Evolutionary conservation across 2,888 invertebrate species (phyloP), one percentile per base, ranked within the genome.

Genomic region (Drosophila nr. medialis): DNA sequence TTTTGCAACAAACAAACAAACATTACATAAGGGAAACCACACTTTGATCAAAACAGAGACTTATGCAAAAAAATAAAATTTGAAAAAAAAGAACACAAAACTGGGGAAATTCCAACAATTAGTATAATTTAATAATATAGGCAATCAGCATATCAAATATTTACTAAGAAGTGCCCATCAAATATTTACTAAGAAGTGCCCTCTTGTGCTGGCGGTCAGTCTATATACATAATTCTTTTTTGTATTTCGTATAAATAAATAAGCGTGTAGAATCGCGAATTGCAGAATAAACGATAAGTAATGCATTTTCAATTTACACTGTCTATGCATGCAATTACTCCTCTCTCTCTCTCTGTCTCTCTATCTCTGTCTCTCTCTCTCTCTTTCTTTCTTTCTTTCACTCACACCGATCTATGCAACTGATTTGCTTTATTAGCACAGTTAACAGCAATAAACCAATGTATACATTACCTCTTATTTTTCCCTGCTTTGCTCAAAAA

Each of bases 91-190:
- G n/a, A 29, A 15, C n/a, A 54, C 11, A 13, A n/a, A 5, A 5
- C 11, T 15, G 24, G 34, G 61, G 36, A 71, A 55, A 54, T 51
- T 58, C 80, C 50, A 75, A 40, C 53, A 45, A 75, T 62, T 36
- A 51, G 49, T 49, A 5, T 40, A 60, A 24, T 55, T 27, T 38
- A 59, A 40, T 24, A n/a, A 40, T 40, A 24, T 30, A 10, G n/a
- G n/a, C 27, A 27, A 40, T n/a, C 27, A 18, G 38, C 29, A 38
- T 7, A 38, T 13, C 34, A 45, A 15, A 15, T 59, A 45, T 55
- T 48, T 40, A 40, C 18, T 27, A n/a, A 34, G n/a, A 59, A 48
- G n/a, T 34, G n/a, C 18, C 11, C 24, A 29, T 29, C 32, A 45
- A 15, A 10, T 59, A 45, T 55, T 48, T 40, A 40, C 18, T 27